Percentiles rank a stretch among this genome's conserved stretches.
phyloP scores from a whole-genome alignment of 1,140 invertebrate species.

The Hydropsyche tenuis region DNA sequence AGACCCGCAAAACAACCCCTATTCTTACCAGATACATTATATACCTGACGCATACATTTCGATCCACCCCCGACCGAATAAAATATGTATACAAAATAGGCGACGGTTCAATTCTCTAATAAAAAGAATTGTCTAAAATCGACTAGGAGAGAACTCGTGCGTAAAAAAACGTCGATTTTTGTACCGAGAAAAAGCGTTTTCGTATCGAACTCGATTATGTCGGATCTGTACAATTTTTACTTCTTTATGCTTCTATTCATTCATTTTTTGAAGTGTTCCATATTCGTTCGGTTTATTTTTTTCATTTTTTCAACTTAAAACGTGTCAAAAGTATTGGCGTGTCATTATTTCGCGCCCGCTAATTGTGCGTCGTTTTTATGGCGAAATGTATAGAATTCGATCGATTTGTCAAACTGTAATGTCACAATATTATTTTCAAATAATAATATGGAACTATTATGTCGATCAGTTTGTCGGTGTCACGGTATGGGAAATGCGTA shows the following conservation, averaged over 20 bases:
- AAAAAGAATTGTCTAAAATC: too few relatives aligned
- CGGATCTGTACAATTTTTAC: neutral
- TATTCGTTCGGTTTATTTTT: conserved; percentile 32
- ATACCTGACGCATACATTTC: conserved; percentile 2
- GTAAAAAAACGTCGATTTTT: conserved; percentile 40
- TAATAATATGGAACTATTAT: too few relatives aligned
- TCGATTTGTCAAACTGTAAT: too few relatives aligned
- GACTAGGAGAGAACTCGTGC: conserved; percentile 33
- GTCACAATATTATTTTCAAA: too few relatives aligned
- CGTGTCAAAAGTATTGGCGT: conserved; percentile 3
- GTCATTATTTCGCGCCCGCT: neutral
- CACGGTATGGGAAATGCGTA: neutral
- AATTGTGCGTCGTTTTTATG: too few relatives aligned
- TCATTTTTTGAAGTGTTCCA: conserved; percentile 17
- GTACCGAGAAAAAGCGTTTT: conserved; percentile 34
- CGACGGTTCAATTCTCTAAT: neutral
- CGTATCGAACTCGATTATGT: conserved; percentile 34
- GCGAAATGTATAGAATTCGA: too few relatives aligned
- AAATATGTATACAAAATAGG: too few relatives aligned
- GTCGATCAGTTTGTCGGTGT: too few relatives aligned
- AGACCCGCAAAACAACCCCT: conserved; percentile 17
- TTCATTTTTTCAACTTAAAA: neutral
- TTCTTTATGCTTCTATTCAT: neutral
- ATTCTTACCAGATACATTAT: neutral
- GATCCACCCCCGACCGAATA: too few relatives aligned